A percentile compares a stretch with the other conserved stretches of the same genome.
These are phyloP conservation scores for Calvadosia cruxmelitensis DNA, from an alignment of 30 jellyfish, hydroid and myxozoan species.

Conservation along the genomic window DNA sequence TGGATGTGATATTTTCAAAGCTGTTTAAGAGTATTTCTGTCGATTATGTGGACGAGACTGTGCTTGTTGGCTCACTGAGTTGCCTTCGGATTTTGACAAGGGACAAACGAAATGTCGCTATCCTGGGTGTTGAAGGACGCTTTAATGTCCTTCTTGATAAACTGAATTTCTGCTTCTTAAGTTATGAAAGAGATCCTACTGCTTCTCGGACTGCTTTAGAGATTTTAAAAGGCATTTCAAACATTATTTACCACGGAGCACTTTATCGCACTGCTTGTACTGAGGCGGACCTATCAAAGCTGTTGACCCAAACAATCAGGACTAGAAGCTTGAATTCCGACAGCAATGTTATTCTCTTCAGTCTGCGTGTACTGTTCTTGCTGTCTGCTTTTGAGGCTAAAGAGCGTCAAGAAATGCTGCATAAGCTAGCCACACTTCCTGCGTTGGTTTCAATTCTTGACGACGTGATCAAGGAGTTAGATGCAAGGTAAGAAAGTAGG, in stretches of 20 bases:
- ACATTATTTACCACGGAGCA: not conserved
- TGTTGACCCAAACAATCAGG: not conserved
- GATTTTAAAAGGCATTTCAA: not conserved
- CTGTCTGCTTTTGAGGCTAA: conserved; percentile 64
- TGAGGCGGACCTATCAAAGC: not conserved
- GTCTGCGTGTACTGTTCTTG: conserved; percentile 42
- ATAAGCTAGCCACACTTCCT: not conserved
- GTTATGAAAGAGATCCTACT: not conserved
- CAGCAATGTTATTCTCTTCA: not conserved
- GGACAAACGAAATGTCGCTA: not conserved
- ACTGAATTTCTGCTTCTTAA: not conserved
- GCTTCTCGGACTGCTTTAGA: not conserved
- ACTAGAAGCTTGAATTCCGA: not conserved
- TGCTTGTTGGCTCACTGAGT: not conserved
- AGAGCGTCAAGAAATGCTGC: conserved; percentile 37
- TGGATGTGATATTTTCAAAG: not conserved
- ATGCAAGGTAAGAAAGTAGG: not conserved
- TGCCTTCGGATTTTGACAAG: not conserved
- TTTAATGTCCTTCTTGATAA: not conserved
- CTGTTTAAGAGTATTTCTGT: not conserved
- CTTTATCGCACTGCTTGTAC: not conserved
- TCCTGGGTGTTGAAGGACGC: not conserved
- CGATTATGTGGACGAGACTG: not conserved
- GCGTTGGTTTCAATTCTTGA: not conserved
- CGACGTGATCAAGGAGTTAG: not conserved